Conservation (phyloP, 1,140 invertebrate genomes). For the Anoplolepis gracilipes region DNA sequence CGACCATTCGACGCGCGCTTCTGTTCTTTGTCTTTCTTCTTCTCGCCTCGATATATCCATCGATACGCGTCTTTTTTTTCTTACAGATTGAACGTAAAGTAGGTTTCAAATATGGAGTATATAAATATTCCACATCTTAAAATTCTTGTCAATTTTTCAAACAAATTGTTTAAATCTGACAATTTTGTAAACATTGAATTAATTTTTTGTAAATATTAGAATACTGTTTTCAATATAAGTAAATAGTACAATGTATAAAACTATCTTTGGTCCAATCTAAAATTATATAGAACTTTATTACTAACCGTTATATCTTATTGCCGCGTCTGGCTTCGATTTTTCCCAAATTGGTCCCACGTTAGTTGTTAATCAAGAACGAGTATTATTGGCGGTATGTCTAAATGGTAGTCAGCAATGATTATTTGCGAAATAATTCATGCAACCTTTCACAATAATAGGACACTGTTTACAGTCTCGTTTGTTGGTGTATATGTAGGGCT, state of each 20-base stretch:
- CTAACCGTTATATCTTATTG: constrained; percentile 39
- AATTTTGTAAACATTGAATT: background rate
- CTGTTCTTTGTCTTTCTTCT: background rate
- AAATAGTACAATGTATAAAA: background rate
- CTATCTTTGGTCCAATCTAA: background rate
- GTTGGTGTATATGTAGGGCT: background rate
- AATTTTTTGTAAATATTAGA: background rate
- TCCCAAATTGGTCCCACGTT: constrained; percentile 52
- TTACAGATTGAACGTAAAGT: background rate
- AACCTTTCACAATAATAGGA: constrained; percentile 60
- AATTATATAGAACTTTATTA: constrained; percentile 44
- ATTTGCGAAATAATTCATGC: constrained; percentile 56
- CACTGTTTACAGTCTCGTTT: constrained; percentile 1
- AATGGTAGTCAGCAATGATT: constrained; percentile 59
- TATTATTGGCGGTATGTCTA: constrained; percentile 59
- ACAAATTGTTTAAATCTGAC: background rate
- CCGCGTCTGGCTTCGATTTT: constrained; percentile 63
- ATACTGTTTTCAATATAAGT: background rate
- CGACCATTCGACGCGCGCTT: constrained; percentile 13
- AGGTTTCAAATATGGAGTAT: background rate
- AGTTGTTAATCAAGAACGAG: constrained; percentile 51
- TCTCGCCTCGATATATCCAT: constrained; percentile 10
- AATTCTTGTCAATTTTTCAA: background rate
- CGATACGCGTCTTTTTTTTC: constrained; percentile 14
- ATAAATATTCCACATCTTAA: background rate